Percentiles rank a stretch among this genome's conserved stretches.
Evolutionary conservation across 2,113 vertebrate genomes (phyloP).

Genomic region (Pyxicephalus adspersus): DNA sequence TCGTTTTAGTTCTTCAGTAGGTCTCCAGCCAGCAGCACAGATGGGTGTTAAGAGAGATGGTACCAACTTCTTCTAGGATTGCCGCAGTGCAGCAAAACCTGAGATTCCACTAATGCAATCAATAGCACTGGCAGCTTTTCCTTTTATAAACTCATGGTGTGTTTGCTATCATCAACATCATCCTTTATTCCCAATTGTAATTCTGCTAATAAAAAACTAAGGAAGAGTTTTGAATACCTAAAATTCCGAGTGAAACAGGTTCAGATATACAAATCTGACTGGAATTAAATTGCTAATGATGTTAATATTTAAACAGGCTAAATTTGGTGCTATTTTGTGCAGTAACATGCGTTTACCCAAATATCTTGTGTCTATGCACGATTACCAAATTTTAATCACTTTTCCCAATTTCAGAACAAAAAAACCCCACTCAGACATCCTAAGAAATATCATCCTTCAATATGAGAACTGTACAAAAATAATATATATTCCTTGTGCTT

Average conservation of each 20-base stretch:
- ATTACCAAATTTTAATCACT: too few species aligned
- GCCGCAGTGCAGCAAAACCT: conserved; percentile 14
- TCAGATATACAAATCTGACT: background rate
- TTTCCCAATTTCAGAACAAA: too few species aligned
- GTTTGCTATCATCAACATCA: conserved; percentile 3
- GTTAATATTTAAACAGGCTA: background rate
- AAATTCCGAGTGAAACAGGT: background rate
- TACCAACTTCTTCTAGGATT: conserved; percentile 21
- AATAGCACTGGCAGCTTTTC: conserved; percentile 11
- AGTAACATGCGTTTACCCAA: too few species aligned
- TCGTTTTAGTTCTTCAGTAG: background rate
- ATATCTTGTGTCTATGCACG: too few species aligned
- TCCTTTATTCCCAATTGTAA: background rate
- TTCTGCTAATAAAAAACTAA: background rate
- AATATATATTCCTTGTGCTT: too few species aligned
- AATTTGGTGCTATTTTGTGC: too few species aligned
- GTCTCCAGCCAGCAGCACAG: conserved; percentile 31
- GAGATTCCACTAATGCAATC: conserved; percentile 37
- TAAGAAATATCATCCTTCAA: too few species aligned
- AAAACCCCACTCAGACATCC: too few species aligned
- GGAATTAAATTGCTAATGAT: background rate
- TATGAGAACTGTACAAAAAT: too few species aligned
- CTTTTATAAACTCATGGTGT: background rate
- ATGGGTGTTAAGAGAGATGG: conserved; percentile 6
- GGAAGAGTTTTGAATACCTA: background rate